Percentiles rank a stretch among this genome's conserved stretches.
Conservation (phyloP, 1,140 invertebrate species). For the Rhopalosiphum maidis region DNA sequence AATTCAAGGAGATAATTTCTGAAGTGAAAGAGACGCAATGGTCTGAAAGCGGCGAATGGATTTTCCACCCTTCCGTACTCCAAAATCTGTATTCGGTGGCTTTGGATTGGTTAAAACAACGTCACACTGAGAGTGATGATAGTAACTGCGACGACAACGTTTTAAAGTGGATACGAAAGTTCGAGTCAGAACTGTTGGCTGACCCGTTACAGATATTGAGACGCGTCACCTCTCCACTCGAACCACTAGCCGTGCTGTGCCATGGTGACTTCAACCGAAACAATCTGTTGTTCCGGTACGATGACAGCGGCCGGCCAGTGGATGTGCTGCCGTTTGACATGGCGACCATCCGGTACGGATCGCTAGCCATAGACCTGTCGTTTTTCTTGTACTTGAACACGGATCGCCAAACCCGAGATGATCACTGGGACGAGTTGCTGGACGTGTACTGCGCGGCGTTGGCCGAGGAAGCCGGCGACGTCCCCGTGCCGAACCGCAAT, state of each 20-base stretch:
- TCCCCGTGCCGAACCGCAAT: background rate
- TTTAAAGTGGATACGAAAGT: background rate
- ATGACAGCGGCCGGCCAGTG: conserved; percentile 57
- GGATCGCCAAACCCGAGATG: conserved; percentile 58
- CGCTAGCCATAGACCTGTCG: conserved; percentile 63
- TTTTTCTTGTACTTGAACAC: conserved; percentile 64
- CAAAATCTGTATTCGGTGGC: background rate
- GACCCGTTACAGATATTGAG: background rate
- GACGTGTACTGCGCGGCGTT: conserved; percentile 62
- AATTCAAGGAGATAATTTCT: background rate
- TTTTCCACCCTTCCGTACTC: background rate
- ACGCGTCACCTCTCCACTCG: conserved; percentile 24
- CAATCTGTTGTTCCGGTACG: conserved; percentile 62
- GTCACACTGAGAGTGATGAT: background rate
- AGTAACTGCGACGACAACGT: background rate
- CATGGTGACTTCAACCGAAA: conserved; percentile 64
- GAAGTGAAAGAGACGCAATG: conserved; percentile 27
- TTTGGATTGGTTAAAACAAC: background rate
- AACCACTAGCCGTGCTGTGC: conserved; percentile 62
- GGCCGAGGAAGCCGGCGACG: background rate
- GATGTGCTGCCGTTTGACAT: conserved; percentile 64
- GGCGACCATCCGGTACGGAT: conserved; percentile 61
- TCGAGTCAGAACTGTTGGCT: background rate
- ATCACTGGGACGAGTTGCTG: conserved; percentile 61
- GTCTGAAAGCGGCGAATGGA: background rate